Evolutionary conservation across 2,888 invertebrate genomes (phyloP), one percentile per base, ranked within the genome.

Genomic region (Protodeltote pygarga): DNA sequence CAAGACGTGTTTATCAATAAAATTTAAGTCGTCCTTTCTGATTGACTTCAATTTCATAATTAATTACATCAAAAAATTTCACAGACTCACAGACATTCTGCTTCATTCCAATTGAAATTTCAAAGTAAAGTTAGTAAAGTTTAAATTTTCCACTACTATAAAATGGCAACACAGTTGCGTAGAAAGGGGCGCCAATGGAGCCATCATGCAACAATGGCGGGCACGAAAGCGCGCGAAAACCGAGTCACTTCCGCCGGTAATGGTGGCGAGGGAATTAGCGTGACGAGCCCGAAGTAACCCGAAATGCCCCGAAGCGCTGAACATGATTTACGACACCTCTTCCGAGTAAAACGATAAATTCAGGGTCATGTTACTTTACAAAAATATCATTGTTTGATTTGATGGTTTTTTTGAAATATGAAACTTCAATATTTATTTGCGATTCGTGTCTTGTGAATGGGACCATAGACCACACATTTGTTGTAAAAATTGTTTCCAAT

Each of bases 221-320:
- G 44, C 57, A 55, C 74, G 73, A 80, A 85, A 83, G 81, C 84
- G 79, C 82, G 87, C 83, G 80, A 83, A 83, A 85, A 82, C 68
- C 66, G 68, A 59, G 67, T 85, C 85, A 87, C 81, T 87, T 90
- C 89, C 89, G 85, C 80, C 89, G 87, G 88, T 89, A 87, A 89
- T 89, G 86, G 85, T 72, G 74, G 65, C 86, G 82, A 82, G 73
- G 72, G 61, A 71, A 81, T 81, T 75, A 67, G 65, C 71, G 70
- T 70, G 65, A 66, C 66, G 65, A 65, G 52, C 65, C 55, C 52
- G 41, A n/a, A n/a, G n/a, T n/a, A n/a, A n/a, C n/a, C n/a, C n/a
- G n/a, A n/a, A n/a, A n/a, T n/a, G n/a, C n/a, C n/a, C n/a, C n/a
- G n/a, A 41, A 28, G 54, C 65, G 52, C 52, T 67, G 53, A 73